Evolutionary conservation across 2,797 vertebrate genomes (phyloP).

Genomic region (Micromesistius poutassou): DNA sequence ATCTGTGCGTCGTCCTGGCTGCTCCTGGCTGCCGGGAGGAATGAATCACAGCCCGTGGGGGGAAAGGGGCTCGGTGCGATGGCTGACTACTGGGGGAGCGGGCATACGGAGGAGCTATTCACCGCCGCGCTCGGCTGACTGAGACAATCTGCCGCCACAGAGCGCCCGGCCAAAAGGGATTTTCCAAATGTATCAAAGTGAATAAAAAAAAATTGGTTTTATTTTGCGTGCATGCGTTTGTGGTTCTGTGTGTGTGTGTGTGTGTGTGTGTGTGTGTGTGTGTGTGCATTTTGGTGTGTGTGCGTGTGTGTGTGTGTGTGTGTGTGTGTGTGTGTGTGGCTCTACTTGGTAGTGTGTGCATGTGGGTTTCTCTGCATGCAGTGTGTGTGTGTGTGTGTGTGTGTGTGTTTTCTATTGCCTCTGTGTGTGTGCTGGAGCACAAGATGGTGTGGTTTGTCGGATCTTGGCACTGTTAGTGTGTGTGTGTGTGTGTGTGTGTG

Average conservation of each 20-base stretch:
- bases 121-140: conserved; percentile 36
- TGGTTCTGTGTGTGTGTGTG: conserved; percentile 10
- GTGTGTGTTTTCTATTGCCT: conserved; percentile 1
- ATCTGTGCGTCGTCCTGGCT: conserved; percentile 39
- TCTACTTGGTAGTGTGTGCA: not conserved
- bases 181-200: conserved; percentile 27
- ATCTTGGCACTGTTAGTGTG: not conserved
- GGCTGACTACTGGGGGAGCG: conserved; percentile 29
- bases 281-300: conserved; percentile 9
- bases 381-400: conserved; percentile 19
- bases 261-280: not conserved
- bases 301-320: not conserved
- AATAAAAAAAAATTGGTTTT: conserved; percentile 19
- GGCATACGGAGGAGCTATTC: conserved; percentile 47
- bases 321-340: not conserved
- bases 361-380: conserved; percentile 1
- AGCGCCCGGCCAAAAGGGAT: conserved; percentile 22
- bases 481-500: conserved; percentile 9
- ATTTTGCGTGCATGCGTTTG: conserved; percentile 2
- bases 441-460: not conserved
- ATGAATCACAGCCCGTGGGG: conserved; percentile 10
- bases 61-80: conserved; percentile 36
- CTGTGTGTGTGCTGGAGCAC: not conserved
- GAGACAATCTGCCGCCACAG: conserved; percentile 2
- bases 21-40: conserved; percentile 26